Base-by-base conservation (phyloP, 2,888 invertebrate genomes). In the Pseudeuparius sepicola region DNA sequence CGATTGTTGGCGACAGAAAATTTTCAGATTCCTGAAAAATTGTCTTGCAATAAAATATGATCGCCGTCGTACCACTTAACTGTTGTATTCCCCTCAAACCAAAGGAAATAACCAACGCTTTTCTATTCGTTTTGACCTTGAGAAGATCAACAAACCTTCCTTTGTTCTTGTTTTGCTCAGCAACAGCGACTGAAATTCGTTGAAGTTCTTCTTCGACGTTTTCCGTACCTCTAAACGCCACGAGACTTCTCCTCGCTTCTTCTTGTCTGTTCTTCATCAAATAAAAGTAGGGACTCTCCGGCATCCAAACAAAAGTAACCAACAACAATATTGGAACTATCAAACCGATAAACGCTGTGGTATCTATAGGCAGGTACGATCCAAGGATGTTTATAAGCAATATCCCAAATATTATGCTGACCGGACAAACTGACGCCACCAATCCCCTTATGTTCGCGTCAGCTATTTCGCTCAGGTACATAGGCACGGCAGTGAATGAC, bases 91-190 rank as follows among this genome's bases (percentile, higher is more conserved):
- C 53, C 52, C 68, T 62, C 4, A 81, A 30, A n/a, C 47, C 70
- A 17, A 77, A 55, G 24, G 71, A 67, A 34, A 81, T 71, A 48
- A 71, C 63, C 48, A 80, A 59, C 2, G 78, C 79, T 58, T 71
- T 72, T 42, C 71, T 66, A 50, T 74, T 74, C 2, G 68, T 70
- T 12, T 64, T 64, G 44, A 68, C 67, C 12, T 63, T 63, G 32
- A 75, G 48, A 20, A 75, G 55, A 51, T 75, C 74, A 36, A 61
- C 51, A 61, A 71, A 67, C 3, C 66, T 64, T 4, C 71, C 71
- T 48, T 55, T 63, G 46, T 69, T 68, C 40, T 67, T 65, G 65
- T 68, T 49, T 34, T 59, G 54, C 41, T 60, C 52, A 6, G 51
- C 38, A 1, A 62, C 56, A n/a, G 57, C 54, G 24, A 39, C 40